Conservation (phyloP, 2,888 invertebrate species). For the Aproaerema taeniolella region DNA sequence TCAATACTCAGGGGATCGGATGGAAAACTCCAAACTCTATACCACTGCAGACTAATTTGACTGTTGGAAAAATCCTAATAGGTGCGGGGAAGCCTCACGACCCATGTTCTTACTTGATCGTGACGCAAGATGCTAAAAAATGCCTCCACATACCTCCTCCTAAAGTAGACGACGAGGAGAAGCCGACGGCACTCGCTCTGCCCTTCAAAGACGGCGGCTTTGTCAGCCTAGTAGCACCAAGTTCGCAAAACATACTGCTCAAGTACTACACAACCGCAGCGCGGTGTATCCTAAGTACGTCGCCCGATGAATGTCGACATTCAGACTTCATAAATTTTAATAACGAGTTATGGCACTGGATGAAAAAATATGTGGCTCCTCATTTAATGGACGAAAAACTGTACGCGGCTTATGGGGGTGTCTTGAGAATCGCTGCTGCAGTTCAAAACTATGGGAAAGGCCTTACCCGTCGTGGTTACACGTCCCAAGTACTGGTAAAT, state of each 20-base stretch:
- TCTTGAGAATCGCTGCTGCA: constrained; percentile 59
- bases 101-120: constrained; percentile 47
- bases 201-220: constrained; percentile 54
- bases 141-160: constrained; percentile 59
- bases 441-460: constrained; percentile 62
- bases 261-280: constrained; percentile 61
- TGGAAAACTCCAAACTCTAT: constrained; percentile 45
- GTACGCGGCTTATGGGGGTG: constrained; percentile 59
- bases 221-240: constrained; percentile 43
- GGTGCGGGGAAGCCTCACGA: constrained; percentile 41
- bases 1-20: constrained; percentile 61
- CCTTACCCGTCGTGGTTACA: constrained; percentile 41
- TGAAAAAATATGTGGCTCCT: constrained; percentile 61
- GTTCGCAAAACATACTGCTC: constrained; percentile 48
- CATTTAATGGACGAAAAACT: constrained; percentile 56
- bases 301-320: constrained; percentile 54
- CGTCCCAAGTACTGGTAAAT: too few species aligned
- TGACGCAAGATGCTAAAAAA: constrained; percentile 46
- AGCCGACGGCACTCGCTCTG: constrained; percentile 50
- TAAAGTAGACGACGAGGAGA: constrained; percentile 41
- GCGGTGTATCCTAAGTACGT: constrained; percentile 52
- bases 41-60: constrained; percentile 50
- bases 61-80: constrained; percentile 53
- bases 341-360: constrained; percentile 65
- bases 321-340: constrained; percentile 60